Evolutionary conservation across 30 jellyfish, hydroid and myxozoan species (phyloP), one percentile per base, ranked within the genome.

Genomic region (Chrysaora quinquecirrha): DNA sequence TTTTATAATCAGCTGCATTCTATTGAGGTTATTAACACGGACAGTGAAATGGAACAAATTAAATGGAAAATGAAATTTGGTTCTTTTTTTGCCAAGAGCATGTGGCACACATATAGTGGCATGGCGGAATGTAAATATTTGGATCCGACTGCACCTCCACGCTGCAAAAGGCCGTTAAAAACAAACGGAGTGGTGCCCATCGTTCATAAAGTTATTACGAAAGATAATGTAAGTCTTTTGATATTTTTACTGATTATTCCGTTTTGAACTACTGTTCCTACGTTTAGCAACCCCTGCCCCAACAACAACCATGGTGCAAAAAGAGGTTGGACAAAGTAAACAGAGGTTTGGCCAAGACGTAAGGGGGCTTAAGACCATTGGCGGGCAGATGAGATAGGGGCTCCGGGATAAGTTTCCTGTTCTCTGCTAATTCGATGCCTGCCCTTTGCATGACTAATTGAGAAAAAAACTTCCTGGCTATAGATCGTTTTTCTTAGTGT

Each of bases 31-130:
- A 47, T 71, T 3, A 88, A 88, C 66, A 74, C 87, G 2, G 47
- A 72, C 14, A 78, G 96, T 64, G 48, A 61, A 21, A 2, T 71
- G 43, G 87, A 62, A 46, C 30, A 78, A 62, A 2, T 88, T 34
- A 78, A 88, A 60, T 80, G 90, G 89, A 49, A 9, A 61, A 77
- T 80, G 43, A 88, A 88, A 50, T 88, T 88, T 64, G 87, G 96
- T 21, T 54, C 58, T 19, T 88, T 69, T 47, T 88, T 88, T 64
- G 92, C 96, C 16, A 49, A 80, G 24, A 63, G 73, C 12, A 27
- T 88, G 6, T 88, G 96, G 96, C 70, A 71, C 34, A 76, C 87
- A 38, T 88, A 88, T 76, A 61, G 96, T 64, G 86, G 96, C 56
- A 14, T 88, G 0, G 64, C 87, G 1, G 78, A 78, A 29, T 20